These are phyloP conservation scores for Miichthys miiuy DNA, from an alignment of 2,797 vertebrate species.

Conservation along the genomic window DNA sequence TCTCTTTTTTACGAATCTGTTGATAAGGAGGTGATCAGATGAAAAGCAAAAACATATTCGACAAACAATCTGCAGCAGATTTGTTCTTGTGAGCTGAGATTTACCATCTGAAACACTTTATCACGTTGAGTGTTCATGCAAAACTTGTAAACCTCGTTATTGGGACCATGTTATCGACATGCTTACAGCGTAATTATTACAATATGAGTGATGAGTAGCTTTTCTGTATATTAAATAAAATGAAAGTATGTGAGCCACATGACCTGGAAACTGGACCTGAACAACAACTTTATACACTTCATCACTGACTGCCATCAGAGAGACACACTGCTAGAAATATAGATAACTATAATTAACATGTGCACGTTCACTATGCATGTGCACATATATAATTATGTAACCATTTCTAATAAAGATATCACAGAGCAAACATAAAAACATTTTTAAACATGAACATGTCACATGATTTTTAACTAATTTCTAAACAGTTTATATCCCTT, in stretches of 20 bases:
- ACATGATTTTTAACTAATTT: neutral
- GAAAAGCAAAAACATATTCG: neutral
- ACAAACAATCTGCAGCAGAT: neutral
- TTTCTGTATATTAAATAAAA: too few species aligned
- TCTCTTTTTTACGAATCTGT: slow-evolving; percentile 87
- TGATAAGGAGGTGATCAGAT: slow-evolving; percentile 2
- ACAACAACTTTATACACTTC: neutral
- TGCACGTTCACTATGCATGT: neutral
- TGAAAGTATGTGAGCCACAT: too few species aligned
- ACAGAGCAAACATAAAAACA: neutral
- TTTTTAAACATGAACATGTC: neutral
- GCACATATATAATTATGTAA: neutral
- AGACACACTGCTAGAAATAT: too few species aligned
- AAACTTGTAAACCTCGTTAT: neutral
- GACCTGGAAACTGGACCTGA: too few species aligned
- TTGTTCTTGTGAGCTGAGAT: neutral
- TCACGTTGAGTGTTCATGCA: neutral
- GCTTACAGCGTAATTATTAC: neutral
- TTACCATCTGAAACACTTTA: neutral
- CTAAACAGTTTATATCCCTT: neutral
- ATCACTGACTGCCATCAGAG: neutral
- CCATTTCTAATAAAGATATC: neutral
- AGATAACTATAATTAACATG: neutral
- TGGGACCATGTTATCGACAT: neutral
- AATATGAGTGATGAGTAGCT: neutral